Conservation (phyloP, 1,140 invertebrate genomes). For the Acromyrmex heyeri region DNA sequence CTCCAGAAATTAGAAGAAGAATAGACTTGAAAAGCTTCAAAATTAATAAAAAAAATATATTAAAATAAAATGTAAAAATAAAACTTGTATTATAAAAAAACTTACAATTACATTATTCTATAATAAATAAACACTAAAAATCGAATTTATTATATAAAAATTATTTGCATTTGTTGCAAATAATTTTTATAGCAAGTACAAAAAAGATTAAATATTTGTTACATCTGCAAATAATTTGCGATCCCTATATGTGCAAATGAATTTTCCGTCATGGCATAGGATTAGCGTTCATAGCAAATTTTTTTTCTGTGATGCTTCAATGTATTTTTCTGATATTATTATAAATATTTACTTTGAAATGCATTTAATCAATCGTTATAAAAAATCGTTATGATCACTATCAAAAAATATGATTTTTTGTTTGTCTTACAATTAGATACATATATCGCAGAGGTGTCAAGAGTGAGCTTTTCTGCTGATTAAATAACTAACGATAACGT, state of each 20-base stretch:
- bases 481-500: constrained; percentile 67
- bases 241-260: too few species aligned
- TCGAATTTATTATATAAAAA: neutral
- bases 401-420: constrained; percentile 25
- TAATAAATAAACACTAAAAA: neutral
- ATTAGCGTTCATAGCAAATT: too few species aligned
- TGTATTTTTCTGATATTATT: constrained; percentile 7
- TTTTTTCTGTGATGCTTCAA: neutral
- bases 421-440: constrained; percentile 60
- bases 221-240: too few species aligned
- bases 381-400: neutral
- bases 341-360: constrained; percentile 8
- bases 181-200: too few species aligned
- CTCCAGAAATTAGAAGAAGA: neutral
- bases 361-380: constrained; percentile 13
- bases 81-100: neutral
- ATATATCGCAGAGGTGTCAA: constrained; percentile 16
- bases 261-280: too few species aligned
- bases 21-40: neutral
- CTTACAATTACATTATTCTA: neutral
- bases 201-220: too few species aligned
- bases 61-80: neutral
- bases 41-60: neutral
- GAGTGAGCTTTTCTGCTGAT: constrained; percentile 25
- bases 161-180: too few species aligned